phyloP scores from a whole-genome alignment of 2,888 invertebrate genomes.

The Macaria notata region DNA sequence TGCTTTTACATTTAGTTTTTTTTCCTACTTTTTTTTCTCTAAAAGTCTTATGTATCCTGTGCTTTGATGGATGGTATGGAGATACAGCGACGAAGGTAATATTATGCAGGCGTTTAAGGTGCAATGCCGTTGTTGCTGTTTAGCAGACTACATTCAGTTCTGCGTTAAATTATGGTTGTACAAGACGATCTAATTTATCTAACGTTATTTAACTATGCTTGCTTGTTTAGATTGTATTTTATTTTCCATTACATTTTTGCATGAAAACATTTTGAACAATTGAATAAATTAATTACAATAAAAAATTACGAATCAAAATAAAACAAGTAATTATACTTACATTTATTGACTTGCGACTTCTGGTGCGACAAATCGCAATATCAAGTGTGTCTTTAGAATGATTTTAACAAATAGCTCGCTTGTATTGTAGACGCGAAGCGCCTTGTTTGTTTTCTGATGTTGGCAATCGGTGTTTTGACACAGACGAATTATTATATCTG shows the following conservation, averaged over 20 bases:
- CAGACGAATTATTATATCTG: conserved; percentile 28
- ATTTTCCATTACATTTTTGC: too few species aligned
- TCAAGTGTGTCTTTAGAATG: conserved; percentile 48
- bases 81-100: conserved; percentile 61
- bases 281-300: too few species aligned
- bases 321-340: too few species aligned
- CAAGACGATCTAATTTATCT: too few species aligned
- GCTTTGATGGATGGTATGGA: conserved; percentile 72
- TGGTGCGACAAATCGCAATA: conserved; percentile 1
- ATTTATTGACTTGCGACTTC: too few species aligned
- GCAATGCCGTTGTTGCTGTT: conserved; percentile 10
- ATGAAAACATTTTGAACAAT: too few species aligned
- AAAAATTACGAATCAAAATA: too few species aligned
- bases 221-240: too few species aligned
- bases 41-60: conserved; percentile 72
- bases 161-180: too few species aligned
- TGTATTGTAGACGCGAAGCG: conserved; percentile 58
- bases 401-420: conserved; percentile 62
- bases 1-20: conserved; percentile 56
- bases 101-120: conserved; percentile 48
- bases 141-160: neutral
- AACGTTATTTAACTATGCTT: too few species aligned
- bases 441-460: conserved; percentile 50
- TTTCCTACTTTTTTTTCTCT: conserved; percentile 45
- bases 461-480: conserved; percentile 58